Percentiles rank a stretch among this genome's conserved stretches.
phyloP scores from a whole-genome alignment of 2,113 vertebrate species.

The Nipponia nippon region DNA sequence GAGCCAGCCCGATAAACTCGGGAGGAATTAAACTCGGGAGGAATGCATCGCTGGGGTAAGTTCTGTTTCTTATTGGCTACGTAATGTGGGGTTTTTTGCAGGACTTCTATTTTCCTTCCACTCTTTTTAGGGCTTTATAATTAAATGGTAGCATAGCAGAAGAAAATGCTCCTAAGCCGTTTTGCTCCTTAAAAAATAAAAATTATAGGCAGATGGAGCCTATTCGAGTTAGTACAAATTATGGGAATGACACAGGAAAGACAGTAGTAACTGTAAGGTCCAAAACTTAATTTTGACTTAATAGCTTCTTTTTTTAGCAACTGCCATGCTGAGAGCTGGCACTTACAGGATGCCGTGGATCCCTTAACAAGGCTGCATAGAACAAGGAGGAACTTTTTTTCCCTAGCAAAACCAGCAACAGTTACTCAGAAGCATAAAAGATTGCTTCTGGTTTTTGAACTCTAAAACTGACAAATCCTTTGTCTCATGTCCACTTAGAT shows the following conservation, averaged over 20 bases:
- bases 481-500: neutral
- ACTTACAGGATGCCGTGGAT: neutral
- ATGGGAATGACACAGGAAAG: neutral
- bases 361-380: neutral
- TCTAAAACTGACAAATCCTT: neutral
- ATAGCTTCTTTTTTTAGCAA: neutral
- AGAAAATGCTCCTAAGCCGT: neutral
- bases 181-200: neutral
- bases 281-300: neutral
- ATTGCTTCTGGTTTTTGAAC: neutral
- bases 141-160: neutral
- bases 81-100: neutral
- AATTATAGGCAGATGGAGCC: neutral
- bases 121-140: neutral
- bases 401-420: neutral
- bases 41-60: neutral
- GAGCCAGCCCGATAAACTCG: neutral
- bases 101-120: neutral
- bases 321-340: neutral
- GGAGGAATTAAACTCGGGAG: neutral
- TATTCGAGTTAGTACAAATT: neutral
- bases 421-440: neutral
- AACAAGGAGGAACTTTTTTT: neutral
- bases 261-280: neutral
- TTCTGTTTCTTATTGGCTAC: neutral